Conservation (phyloP, 2,113 vertebrate genomes). For the Fukomys damarensis region DNA sequence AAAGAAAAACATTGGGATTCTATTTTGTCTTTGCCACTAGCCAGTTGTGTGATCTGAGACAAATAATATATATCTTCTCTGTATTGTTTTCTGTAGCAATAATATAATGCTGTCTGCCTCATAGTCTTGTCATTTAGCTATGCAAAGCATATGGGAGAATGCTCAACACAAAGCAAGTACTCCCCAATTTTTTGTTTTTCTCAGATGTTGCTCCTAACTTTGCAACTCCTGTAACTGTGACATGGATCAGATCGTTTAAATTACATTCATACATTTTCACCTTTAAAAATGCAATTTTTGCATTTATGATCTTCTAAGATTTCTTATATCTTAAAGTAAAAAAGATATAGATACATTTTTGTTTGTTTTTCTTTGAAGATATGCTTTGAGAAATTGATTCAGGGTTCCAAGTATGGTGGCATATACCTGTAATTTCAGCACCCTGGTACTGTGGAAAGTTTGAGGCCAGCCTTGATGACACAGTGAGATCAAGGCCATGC, state of each 20-base stretch:
- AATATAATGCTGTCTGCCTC: not conserved
- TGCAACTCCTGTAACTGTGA: not conserved
- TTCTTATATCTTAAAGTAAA: not conserved
- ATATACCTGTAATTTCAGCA: no score
- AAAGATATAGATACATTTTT: not conserved
- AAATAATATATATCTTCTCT: not conserved
- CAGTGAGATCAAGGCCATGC: no score
- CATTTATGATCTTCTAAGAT: not conserved
- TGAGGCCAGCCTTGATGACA: no score
- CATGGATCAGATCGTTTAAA: slow-evolving; percentile 8
- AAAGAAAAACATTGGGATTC: not conserved
- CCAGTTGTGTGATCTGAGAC: not conserved
- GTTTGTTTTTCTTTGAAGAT: not conserved
- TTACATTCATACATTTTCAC: not conserved
- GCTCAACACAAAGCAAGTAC: not conserved
- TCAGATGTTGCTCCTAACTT: not conserved
- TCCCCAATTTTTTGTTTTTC: not conserved
- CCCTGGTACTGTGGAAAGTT: no score
- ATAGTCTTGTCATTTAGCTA: not conserved
- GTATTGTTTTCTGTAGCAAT: not conserved
- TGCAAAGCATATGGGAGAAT: not conserved
- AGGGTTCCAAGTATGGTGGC: not conserved
- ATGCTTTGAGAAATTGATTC: slow-evolving; percentile 3
- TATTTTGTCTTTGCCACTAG: not conserved
- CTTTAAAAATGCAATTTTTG: not conserved